Evolutionary conservation across 2,797 vertebrate species (phyloP).

Genomic region (Pseudochromis fuscus): DNA sequence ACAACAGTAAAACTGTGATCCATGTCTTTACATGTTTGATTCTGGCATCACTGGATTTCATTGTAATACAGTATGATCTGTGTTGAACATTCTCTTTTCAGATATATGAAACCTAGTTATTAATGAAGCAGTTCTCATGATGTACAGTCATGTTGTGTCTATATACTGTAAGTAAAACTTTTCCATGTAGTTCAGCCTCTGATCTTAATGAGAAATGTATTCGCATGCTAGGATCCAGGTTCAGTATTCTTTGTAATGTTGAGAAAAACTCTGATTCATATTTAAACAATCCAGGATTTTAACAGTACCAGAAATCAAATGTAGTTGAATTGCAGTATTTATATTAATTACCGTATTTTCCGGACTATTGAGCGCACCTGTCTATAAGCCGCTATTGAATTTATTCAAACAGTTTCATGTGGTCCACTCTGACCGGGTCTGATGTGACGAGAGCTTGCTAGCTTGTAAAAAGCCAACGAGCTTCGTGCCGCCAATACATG

Average conservation of each 20-base stretch:
- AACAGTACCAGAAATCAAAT: background rate
- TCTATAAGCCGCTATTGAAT: no score
- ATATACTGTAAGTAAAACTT: conserved; percentile 3
- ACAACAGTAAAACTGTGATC: conserved; percentile 73
- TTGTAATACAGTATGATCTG: conserved; percentile 47
- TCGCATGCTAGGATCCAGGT: background rate
- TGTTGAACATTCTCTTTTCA: conserved; percentile 52
- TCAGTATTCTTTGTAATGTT: conserved; percentile 30
- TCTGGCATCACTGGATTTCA: conserved; percentile 65
- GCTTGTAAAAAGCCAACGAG: no score
- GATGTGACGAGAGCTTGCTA: no score
- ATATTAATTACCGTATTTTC: no score
- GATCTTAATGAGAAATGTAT: conserved; percentile 4
- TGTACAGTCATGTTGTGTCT: background rate
- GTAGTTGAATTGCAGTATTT: background rate
- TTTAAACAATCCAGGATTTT: conserved; percentile 3
- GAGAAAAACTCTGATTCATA: conserved; percentile 7
- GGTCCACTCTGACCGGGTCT: no score
- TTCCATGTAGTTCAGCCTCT: conserved; percentile 12
- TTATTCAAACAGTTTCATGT: no score
- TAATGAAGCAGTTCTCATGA: background rate
- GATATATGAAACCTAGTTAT: conserved; percentile 20
- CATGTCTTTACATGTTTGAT: conserved; percentile 67
- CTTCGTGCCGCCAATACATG: no score
- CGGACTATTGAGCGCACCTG: no score